Conservation (phyloP, 2,113 vertebrate species). For the Perccottus glenii region DNA sequence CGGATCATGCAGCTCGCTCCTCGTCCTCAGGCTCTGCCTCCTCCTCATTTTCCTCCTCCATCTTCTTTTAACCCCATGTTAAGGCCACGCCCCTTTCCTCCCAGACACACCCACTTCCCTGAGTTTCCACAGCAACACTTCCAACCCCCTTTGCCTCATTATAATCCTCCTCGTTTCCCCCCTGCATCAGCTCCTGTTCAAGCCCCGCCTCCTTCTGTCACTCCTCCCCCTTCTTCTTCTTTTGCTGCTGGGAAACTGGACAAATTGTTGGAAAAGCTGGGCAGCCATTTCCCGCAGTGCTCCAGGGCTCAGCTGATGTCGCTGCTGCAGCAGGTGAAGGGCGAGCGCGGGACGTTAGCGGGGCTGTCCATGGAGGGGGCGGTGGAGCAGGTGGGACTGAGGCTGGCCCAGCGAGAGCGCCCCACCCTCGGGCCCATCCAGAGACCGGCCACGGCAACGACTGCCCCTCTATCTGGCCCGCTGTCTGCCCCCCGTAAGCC, state of each 20-base stretch:
- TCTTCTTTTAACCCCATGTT: conserved; percentile 34
- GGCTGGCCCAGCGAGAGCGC: conserved; percentile 76
- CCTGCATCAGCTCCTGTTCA: neutral
- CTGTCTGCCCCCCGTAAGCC: conserved; percentile 71
- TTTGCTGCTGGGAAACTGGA: conserved; percentile 80
- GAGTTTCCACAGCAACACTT: neutral
- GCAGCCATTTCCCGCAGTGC: conserved; percentile 85
- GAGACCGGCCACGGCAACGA: neutral
- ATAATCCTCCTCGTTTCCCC: conserved; percentile 1
- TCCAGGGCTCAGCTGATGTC: conserved; percentile 85
- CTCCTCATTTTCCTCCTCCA: conserved; percentile 50
- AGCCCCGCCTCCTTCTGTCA: conserved; percentile 40
- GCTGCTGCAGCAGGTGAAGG: conserved; percentile 93
- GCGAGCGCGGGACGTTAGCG: conserved; percentile 85
- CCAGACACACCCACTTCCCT: neutral
- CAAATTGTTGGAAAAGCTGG: conserved; percentile 88
- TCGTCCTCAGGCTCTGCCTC: conserved; percentile 19
- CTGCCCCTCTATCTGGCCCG: neutral
- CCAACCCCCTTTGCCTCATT: neutral
- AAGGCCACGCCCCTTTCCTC: conserved; percentile 50
- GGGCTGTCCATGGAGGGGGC: conserved; percentile 91
- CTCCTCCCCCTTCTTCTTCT: no score
- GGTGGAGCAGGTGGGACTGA: conserved; percentile 82
- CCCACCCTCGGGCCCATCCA: conserved; percentile 60
- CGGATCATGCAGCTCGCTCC: conserved; percentile 43